Evolutionary conservation across 1,140 invertebrate species (phyloP).

Genomic region (Muscidifurax raptorellus): DNA sequence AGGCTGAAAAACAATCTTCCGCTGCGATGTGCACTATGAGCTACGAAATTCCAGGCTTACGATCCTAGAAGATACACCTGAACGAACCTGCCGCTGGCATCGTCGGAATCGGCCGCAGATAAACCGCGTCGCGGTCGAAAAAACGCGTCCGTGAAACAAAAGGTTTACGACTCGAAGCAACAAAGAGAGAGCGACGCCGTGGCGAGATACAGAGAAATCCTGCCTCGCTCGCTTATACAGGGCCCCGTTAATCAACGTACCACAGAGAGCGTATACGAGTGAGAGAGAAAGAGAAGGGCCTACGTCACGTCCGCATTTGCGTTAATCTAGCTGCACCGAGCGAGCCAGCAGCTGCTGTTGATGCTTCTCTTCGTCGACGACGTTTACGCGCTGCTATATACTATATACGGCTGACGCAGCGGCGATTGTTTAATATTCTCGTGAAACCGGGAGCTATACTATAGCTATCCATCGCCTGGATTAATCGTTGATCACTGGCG

Average conservation of each 20-base stretch:
- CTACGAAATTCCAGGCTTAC: neutral
- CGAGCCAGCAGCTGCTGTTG: neutral
- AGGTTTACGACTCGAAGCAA: conserved; percentile 8
- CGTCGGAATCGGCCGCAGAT: neutral
- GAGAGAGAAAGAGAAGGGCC: conserved; percentile 39
- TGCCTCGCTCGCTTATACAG: neutral
- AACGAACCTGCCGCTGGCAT: neutral
- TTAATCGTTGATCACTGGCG: neutral
- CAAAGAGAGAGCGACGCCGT: neutral
- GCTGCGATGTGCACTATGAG: neutral
- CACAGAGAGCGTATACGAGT: neutral
- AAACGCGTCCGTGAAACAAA: neutral
- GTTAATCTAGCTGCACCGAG: conserved; percentile 63
- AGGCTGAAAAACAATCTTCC: no score
- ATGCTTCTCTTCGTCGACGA: conserved; percentile 13
- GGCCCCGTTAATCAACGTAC: conserved; percentile 44
- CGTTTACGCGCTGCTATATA: neutral
- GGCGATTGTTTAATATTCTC: conserved; percentile 52
- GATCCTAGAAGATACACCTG: neutral
- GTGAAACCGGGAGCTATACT: conserved; percentile 20
- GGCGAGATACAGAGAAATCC: neutral
- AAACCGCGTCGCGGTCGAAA: conserved; percentile 9
- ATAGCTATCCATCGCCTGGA: neutral
- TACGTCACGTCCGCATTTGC: conserved; percentile 74
- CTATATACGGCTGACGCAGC: neutral